Evolutionary conservation across 2,113 vertebrate genomes (phyloP).

Genomic region (Charadrius vociferus): DNA sequence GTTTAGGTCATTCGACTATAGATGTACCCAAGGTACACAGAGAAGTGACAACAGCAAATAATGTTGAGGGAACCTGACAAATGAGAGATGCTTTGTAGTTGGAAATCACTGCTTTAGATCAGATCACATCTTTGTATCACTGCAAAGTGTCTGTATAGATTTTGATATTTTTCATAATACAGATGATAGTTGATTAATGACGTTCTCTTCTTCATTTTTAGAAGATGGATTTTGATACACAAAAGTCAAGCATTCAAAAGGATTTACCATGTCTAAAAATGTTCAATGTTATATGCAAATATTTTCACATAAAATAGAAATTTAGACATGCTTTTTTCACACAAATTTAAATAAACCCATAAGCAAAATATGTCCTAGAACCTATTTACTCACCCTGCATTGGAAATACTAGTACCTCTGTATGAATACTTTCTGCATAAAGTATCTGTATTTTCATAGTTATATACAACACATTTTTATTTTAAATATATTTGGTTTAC

Average conservation of each 20-base stretch:
- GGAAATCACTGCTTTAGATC: neutral
- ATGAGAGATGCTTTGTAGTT: neutral
- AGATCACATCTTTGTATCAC: neutral
- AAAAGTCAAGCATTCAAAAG: neutral
- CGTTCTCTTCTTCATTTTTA: neutral
- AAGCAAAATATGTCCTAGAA: neutral
- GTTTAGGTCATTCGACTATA: neutral
- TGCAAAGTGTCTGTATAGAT: neutral
- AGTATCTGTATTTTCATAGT: neutral
- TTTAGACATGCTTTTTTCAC: neutral
- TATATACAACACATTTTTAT: neutral
- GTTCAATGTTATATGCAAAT: neutral
- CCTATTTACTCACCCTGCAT: fast-evolving
- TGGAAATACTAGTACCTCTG: neutral
- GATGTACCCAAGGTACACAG: neutral
- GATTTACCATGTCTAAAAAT: neutral
- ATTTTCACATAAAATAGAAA: neutral
- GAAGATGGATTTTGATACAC: neutral
- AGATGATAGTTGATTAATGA: neutral
- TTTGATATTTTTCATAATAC: neutral
- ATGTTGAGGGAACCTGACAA: neutral
- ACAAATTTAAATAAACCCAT: neutral
- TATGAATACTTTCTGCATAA: neutral
- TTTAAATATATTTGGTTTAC: neutral
- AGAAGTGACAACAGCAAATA: neutral